Percentiles rank a stretch among this genome's conserved stretches.
Conservation (phyloP, 2,113 vertebrate genomes). For the Oenanthe melanoleuca region DNA sequence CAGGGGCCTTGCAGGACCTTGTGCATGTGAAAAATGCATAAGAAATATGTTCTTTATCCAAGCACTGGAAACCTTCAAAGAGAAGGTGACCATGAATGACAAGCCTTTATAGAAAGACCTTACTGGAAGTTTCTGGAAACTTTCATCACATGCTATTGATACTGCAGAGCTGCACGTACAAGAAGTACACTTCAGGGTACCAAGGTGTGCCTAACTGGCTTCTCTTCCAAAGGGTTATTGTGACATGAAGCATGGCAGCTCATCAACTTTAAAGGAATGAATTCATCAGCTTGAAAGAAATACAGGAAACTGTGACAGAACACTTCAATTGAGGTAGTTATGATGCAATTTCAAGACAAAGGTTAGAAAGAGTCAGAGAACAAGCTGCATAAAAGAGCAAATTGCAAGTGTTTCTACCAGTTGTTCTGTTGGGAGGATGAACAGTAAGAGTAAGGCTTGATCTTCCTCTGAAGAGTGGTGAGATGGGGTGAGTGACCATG, state of each 20-base stretch:
- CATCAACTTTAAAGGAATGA: not conserved
- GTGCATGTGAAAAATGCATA: not conserved
- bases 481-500: not conserved
- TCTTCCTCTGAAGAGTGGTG: not conserved
- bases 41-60: not conserved
- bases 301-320: not conserved
- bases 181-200: not conserved
- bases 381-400: not conserved
- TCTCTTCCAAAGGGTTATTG: not conserved
- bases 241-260: not conserved
- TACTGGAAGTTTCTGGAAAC: not conserved
- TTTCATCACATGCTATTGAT: not conserved
- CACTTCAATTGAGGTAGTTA: not conserved
- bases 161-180: not conserved
- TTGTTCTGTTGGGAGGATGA: not conserved
- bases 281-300: not conserved
- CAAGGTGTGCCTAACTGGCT: not conserved
- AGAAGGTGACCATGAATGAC: not conserved
- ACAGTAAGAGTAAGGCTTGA: not conserved
- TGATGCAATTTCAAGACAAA: not conserved
- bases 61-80: not conserved
- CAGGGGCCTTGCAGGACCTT: accelerated
- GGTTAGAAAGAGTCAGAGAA: not conserved
- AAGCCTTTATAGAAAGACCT: not conserved
- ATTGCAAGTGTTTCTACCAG: not conserved